These are phyloP conservation scores for Miltochrista miniata DNA, from an alignment of 2,888 invertebrate genomes.

Conservation along the genomic window DNA sequence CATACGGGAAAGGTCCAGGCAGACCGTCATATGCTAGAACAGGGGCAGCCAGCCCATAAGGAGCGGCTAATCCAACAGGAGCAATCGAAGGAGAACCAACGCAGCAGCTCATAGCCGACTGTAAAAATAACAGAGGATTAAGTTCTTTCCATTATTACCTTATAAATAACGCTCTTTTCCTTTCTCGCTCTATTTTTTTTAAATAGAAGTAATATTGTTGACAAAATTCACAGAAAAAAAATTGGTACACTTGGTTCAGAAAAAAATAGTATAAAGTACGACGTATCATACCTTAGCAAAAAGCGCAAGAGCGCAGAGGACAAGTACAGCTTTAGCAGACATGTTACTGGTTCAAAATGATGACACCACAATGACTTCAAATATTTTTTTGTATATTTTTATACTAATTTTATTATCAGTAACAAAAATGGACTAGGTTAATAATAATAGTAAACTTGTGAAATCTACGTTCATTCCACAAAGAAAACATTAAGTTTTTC, in stretches of 20 bases:
- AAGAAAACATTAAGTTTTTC: too few species aligned
- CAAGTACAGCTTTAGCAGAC: slow-evolving; percentile 39
- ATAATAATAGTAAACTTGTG: not conserved
- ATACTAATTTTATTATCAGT: not conserved
- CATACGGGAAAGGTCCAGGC: not conserved
- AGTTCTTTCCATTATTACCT: too few species aligned
- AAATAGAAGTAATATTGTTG: too few species aligned
- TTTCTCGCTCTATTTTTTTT: too few species aligned
- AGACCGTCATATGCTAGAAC: not conserved
- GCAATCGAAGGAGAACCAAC: not conserved
- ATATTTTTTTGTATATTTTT: not conserved
- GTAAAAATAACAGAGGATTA: not conserved
- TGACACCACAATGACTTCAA: slow-evolving; percentile 13
- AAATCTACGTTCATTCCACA: not conserved
- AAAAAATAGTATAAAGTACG: too few species aligned
- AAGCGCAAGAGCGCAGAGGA: slow-evolving; percentile 41
- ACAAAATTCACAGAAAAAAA: too few species aligned
- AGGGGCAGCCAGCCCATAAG: not conserved
- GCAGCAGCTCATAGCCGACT: slow-evolving; percentile 1
- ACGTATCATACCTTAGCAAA: slow-evolving; percentile 11
- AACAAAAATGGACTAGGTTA: not conserved
- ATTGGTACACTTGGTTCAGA: too few species aligned
- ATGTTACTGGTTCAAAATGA: slow-evolving; percentile 27
- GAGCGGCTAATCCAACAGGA: not conserved
- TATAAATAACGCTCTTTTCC: too few species aligned